Evolutionary conservation across 2,797 vertebrate species (phyloP), one percentile per base, ranked within the genome.

Genomic region (Crenuchus spilurus): DNA sequence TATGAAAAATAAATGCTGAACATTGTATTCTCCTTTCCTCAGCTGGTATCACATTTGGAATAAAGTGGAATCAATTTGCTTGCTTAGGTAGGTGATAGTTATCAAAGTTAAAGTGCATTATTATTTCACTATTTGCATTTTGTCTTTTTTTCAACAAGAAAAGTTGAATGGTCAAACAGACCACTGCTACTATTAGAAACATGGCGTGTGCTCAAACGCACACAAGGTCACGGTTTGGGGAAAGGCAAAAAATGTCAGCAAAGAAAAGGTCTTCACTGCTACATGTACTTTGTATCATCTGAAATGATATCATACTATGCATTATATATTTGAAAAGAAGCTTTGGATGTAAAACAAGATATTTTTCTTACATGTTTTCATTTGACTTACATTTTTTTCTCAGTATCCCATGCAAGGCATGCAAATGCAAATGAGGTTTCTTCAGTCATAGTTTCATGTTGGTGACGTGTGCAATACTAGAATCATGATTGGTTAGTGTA

Each of bases 331-430:
- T 94, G 94, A 93, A 94, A 96, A 92, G 91, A 93, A 93, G 92
- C 91, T 94, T 87, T 92, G 90, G 84, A 93, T 95, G 94, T 91
- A 94, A 96, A 95, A 92, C 90, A 90, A 86, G 89, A 86, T 87
- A 82, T 78, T 87, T 90, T 87, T 85, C 76, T 92, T 87, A 89
- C 89, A 90, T 83, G 84, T 91, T 90, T 90, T 94, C 84, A 85
- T 85, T 90, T 95, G 93, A 96, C 88, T 94, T 94, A 93, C 92
- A 92, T 92, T 75, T 86, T 92, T 86, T 85, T 87, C 86, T 80
- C 89, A 90, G 91, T 90, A 93, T 91, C 87, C 94, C 95, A 97
- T 99, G 95, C 97, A 97, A 92, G 91, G 94, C 97, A 98, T 99
- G 95, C 96, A 95, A 94, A 93, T 92, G 92, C 94, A 93, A 87